These are phyloP conservation scores for Cyclophora punctaria DNA, from an alignment of 2,888 invertebrate genomes.

Conservation along the genomic window DNA sequence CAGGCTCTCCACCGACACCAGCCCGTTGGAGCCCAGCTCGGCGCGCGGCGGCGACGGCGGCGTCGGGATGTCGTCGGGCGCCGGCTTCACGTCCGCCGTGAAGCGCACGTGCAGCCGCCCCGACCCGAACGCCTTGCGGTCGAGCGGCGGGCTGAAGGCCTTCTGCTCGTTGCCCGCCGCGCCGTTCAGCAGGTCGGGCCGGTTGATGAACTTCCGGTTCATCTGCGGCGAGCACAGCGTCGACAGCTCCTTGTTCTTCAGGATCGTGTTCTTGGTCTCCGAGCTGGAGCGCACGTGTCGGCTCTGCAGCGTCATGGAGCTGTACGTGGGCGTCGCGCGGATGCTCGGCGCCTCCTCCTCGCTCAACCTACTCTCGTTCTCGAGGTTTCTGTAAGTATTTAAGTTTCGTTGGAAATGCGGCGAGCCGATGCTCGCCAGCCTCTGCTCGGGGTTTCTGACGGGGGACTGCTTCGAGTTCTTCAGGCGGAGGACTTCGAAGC, in stretches of 20 bases:
- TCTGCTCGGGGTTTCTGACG: slow-evolving; percentile 58
- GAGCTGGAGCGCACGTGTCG: slow-evolving; percentile 66
- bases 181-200: slow-evolving; percentile 61
- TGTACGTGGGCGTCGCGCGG: slow-evolving; percentile 48
- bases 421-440: slow-evolving; percentile 78
- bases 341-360: slow-evolving; percentile 49
- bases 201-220: slow-evolving; percentile 64
- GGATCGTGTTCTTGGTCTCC: slow-evolving; percentile 63
- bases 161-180: slow-evolving; percentile 51
- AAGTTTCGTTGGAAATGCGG: slow-evolving; percentile 77
- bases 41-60: slow-evolving; percentile 64
- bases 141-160: slow-evolving; percentile 56
- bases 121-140: slow-evolving; percentile 47
- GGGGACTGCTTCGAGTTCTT: slow-evolving; percentile 69
- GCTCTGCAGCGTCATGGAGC: slow-evolving; percentile 59
- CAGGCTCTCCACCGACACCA: slow-evolving; percentile 75
- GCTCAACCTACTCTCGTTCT: slow-evolving; percentile 57
- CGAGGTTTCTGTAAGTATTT: slow-evolving; percentile 75
- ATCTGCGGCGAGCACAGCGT: slow-evolving; percentile 73
- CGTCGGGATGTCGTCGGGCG: slow-evolving; percentile 58
- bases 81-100: slow-evolving; percentile 49
- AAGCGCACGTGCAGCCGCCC: slow-evolving; percentile 61
- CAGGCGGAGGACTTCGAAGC: slow-evolving; percentile 75
- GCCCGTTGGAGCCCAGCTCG: slow-evolving; percentile 72
- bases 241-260: slow-evolving; percentile 64